Evolutionary conservation across 92 coral and sea anemone species (phyloP).

Genomic region (Epizoanthus rinbou): DNA sequence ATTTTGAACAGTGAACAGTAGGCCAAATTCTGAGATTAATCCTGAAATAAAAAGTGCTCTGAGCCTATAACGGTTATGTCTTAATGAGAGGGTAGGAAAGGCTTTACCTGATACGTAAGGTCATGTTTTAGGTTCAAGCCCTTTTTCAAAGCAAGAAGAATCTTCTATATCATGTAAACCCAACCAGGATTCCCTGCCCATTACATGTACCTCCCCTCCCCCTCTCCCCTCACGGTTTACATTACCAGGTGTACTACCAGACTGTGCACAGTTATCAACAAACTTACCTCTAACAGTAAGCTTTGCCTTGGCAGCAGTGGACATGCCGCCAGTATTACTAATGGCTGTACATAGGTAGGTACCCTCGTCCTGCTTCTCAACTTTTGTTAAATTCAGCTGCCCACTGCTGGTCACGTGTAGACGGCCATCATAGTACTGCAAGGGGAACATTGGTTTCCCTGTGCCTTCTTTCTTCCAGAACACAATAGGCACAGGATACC

Average conservation of each 20-base stretch:
- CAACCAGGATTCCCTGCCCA: too few relatives aligned
- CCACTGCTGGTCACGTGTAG: conserved; percentile 66
- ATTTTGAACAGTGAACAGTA: too few relatives aligned
- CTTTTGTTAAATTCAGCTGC: conserved; percentile 61
- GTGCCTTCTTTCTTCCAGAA: conserved; percentile 76
- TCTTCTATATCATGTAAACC: too few relatives aligned
- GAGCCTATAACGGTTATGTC: too few relatives aligned
- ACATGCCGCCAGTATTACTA: conserved; percentile 47
- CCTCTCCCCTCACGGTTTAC: neutral
- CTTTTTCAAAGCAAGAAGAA: too few relatives aligned
- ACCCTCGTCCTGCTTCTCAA: conserved; percentile 72
- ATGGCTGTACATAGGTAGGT: conserved; percentile 70
- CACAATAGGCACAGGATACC: conserved; percentile 76
- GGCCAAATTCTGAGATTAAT: too few relatives aligned
- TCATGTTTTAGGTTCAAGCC: too few relatives aligned
- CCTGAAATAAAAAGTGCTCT: too few relatives aligned
- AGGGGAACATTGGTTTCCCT: conserved; percentile 61
- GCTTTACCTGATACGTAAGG: too few relatives aligned
- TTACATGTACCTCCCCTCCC: too few relatives aligned
- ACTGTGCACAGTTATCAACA: neutral
- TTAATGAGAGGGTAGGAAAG: too few relatives aligned
- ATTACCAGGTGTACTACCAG: neutral
- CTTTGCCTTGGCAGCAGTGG: conserved; percentile 56
- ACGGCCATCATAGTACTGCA: conserved; percentile 57
- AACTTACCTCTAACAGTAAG: conserved; percentile 75